A percentile compares a stretch with the other conserved stretches of the same genome.
These are phyloP conservation scores for Charina bottae DNA, from an alignment of 2,113 vertebrate species.

Conservation along the genomic window DNA sequence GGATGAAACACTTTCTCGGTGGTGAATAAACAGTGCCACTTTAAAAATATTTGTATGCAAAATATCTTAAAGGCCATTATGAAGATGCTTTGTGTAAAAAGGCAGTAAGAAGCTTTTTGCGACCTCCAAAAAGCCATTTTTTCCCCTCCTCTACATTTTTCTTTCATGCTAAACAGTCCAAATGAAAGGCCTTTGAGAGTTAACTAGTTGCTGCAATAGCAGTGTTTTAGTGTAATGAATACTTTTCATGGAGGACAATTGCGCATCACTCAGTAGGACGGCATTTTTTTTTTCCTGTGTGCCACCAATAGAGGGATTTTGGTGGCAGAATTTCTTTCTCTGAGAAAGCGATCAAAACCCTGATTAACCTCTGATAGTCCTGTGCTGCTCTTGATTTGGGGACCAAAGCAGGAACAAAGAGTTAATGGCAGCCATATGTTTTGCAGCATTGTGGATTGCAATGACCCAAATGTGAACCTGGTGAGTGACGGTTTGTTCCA, in stretches of 20 bases:
- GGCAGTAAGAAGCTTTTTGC: constrained; percentile 68
- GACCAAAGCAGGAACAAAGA: constrained; percentile 81
- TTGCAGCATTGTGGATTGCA: constrained; percentile 81
- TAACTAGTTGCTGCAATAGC: constrained; percentile 83
- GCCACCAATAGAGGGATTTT: constrained; percentile 68
- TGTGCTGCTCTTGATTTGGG: constrained; percentile 79
- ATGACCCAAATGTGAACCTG: constrained; percentile 84
- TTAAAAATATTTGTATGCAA: constrained; percentile 80
- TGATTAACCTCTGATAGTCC: constrained; percentile 93
- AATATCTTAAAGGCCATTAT: constrained; percentile 74
- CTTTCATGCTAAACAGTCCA: constrained; percentile 78
- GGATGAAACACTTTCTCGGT: constrained; percentile 75
- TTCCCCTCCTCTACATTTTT: constrained; percentile 67
- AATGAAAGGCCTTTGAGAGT: constrained; percentile 82
- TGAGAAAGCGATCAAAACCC: constrained; percentile 85
- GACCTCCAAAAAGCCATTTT: constrained; percentile 63
- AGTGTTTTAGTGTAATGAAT: constrained; percentile 86
- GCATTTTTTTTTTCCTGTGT: constrained; percentile 79
- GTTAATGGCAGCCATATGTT: constrained; percentile 94
- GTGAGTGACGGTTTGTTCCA: constrained; percentile 76
- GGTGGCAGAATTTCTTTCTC: constrained; percentile 84
- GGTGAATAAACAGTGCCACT: constrained; percentile 78
- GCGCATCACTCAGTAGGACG: constrained; percentile 67
- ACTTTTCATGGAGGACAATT: constrained; percentile 79
- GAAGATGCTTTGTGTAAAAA: constrained; percentile 75